These are phyloP conservation scores for Poecilia wingei DNA, from an alignment of 2,797 vertebrate genomes.

Conservation along the genomic window DNA sequence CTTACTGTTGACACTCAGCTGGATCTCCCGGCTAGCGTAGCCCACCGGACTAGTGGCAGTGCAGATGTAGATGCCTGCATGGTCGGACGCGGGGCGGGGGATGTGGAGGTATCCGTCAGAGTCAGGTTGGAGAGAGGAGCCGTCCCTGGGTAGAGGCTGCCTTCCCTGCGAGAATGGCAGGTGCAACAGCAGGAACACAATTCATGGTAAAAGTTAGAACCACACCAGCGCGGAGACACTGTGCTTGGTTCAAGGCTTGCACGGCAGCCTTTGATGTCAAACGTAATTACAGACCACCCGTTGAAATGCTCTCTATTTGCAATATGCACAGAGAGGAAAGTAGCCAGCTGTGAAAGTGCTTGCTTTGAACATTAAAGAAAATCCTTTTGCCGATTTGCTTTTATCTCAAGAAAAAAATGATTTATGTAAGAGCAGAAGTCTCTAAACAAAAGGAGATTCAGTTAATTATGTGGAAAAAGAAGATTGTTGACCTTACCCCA, in stretches of 20 bases:
- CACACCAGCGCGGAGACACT: conserved; percentile 18
- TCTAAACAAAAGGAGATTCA: conserved; percentile 37
- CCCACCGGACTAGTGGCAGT: conserved; percentile 88
- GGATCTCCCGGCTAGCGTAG: conserved; percentile 85
- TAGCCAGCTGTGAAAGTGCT: conserved; percentile 30
- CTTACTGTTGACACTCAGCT: conserved; percentile 93
- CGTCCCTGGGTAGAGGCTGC: conserved; percentile 60
- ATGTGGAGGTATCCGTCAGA: conserved; percentile 84
- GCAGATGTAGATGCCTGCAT: conserved; percentile 88
- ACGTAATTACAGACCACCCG: conserved; percentile 56
- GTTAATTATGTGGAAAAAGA: conserved; percentile 23
- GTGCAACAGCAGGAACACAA: conserved; percentile 28
- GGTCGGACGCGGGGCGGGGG: conserved; percentile 64
- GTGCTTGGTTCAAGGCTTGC: conserved; percentile 41
- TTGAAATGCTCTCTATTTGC: conserved; percentile 38
- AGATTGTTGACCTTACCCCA: conserved; percentile 18
- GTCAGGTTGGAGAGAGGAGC: conserved; percentile 64
- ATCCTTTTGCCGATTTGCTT: conserved; percentile 72
- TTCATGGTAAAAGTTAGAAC: conserved; percentile 24
- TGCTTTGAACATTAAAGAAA: conserved; percentile 62
- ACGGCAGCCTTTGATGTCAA: conserved; percentile 57
- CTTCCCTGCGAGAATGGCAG: conserved; percentile 77
- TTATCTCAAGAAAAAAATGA: conserved; percentile 64
- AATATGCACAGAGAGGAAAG: conserved; percentile 15
- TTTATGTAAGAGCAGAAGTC: conserved; percentile 41